Percentiles rank a stretch among this genome's conserved stretches.
phyloP scores from a whole-genome alignment of 2,797 vertebrate genomes.

The Champsocephalus gunnari region DNA sequence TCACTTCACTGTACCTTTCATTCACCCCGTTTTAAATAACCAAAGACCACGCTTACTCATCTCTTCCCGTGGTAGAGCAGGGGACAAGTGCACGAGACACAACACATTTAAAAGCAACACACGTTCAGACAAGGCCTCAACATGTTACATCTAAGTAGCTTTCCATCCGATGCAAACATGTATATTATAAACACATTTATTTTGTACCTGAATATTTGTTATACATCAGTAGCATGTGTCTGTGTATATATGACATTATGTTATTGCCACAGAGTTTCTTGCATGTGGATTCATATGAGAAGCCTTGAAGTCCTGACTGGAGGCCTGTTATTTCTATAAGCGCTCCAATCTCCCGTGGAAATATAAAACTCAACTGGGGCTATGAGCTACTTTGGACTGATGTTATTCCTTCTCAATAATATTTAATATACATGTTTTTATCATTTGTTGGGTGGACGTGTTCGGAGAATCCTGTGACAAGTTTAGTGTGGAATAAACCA shows the following conservation, averaged over 20 bases:
- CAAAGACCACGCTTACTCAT: background rate
- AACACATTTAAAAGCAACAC: constrained; percentile 9
- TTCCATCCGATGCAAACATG: background rate
- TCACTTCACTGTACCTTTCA: background rate
- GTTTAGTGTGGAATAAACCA: too few relatives aligned
- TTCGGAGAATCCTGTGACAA: too few relatives aligned
- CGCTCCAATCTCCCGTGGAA: background rate
- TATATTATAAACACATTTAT: background rate
- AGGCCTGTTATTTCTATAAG: constrained; percentile 16
- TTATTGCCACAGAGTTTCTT: background rate
- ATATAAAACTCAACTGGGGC: background rate
- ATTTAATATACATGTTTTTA: too few relatives aligned
- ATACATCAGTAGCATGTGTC: background rate
- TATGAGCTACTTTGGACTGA: background rate
- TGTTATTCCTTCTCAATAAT: too few relatives aligned
- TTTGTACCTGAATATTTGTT: background rate
- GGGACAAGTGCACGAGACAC: background rate
- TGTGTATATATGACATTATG: background rate
- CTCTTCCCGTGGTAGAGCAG: constrained; percentile 2
- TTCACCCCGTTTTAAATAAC: constrained; percentile 5
- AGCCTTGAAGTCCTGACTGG: background rate
- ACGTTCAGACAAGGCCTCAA: background rate
- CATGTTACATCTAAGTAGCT: background rate
- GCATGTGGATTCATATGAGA: constrained; percentile 12
- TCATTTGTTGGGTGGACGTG: too few relatives aligned